phyloP scores from a whole-genome alignment of 2,113 vertebrate genomes.

The Ibidorhyncha struthersii region DNA sequence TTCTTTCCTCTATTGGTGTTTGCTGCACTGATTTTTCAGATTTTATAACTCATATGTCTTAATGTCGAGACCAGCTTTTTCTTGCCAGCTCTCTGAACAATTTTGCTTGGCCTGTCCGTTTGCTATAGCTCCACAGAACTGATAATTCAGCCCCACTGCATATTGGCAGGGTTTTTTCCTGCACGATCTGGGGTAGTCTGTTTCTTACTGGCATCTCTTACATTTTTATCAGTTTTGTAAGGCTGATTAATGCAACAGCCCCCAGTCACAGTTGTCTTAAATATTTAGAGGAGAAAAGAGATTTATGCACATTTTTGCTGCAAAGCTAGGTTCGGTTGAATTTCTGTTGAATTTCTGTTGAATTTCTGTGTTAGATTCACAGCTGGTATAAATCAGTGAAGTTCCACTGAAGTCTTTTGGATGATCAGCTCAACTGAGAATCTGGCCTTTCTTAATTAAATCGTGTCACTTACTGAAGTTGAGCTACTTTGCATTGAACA shows the following conservation, averaged over 20 bases:
- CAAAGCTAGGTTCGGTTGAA: neutral
- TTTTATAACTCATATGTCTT: neutral
- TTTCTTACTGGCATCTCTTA: neutral
- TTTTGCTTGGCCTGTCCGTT: neutral
- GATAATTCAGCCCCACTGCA: neutral
- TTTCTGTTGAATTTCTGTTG: neutral
- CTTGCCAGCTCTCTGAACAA: neutral
- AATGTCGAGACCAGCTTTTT: neutral
- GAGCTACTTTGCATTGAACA: neutral
- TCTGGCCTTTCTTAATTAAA: neutral
- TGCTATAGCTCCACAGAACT: neutral
- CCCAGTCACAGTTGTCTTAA: neutral
- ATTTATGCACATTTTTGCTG: neutral
- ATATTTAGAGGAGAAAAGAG: neutral
- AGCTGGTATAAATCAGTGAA: neutral
- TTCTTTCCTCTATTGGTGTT: neutral
- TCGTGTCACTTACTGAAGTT: neutral
- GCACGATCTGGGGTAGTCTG: neutral
- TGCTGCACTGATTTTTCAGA: neutral
- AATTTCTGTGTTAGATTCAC: neutral
- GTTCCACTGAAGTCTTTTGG: neutral
- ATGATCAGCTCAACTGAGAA: neutral
- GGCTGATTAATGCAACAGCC: constrained; percentile 25
- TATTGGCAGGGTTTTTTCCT: neutral
- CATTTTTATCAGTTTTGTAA: constrained; percentile 17